Conservation (phyloP, 2,113 vertebrate species). For the Amphiprion percula region DNA sequence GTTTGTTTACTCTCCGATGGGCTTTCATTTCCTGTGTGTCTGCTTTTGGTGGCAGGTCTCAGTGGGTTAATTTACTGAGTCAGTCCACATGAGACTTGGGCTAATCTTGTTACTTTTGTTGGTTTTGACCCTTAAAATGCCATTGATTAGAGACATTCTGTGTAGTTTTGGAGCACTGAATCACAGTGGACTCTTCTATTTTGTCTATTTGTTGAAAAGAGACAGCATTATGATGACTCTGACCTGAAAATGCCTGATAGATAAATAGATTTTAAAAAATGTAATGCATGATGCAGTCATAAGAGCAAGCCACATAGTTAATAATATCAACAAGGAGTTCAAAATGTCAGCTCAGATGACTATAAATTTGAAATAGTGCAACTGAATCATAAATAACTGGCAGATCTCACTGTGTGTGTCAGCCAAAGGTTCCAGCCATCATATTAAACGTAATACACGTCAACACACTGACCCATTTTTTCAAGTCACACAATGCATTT, state of each 20-base stretch:
- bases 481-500: not conserved
- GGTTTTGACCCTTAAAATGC: constrained; percentile 32
- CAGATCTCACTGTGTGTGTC: constrained; percentile 10
- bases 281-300: not conserved
- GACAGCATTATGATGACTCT: not conserved
- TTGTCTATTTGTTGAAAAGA: not conserved
- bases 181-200: not conserved
- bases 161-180: not conserved
- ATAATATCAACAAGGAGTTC: not conserved
- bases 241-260: not conserved
- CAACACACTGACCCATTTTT: constrained; percentile 27
- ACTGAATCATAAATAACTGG: constrained; percentile 10
- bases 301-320: not conserved
- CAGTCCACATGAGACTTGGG: constrained; percentile 30
- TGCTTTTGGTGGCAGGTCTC: constrained; percentile 48
- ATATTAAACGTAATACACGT: not conserved
- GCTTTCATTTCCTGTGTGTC: constrained; percentile 81
- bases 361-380: not conserved
- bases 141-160: constrained; percentile 27
- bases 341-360: not conserved
- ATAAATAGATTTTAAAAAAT: not conserved
- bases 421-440: too few relatives aligned
- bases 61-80: constrained; percentile 61
- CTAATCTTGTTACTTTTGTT: constrained; percentile 50
- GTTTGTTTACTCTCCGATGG: constrained; percentile 77